Conservation (phyloP, 2,888 invertebrate species). For the Brenthis hecate region DNA sequence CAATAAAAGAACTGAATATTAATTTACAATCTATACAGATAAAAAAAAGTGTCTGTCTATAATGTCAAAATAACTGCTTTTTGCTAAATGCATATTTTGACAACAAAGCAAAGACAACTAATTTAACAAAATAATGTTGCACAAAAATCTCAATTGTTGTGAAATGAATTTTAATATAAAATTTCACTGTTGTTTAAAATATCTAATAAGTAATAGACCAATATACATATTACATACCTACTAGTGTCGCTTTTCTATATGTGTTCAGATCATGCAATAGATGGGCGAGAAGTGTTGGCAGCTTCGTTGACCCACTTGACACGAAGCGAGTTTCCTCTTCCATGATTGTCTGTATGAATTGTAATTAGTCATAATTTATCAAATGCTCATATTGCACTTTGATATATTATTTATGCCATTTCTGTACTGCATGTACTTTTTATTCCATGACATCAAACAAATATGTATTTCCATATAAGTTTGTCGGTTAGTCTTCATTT, state of each 20-base stretch:
- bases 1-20: too few relatives aligned
- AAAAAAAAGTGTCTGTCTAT: too few relatives aligned
- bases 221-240: conserved; percentile 74
- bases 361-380: conserved; percentile 1
- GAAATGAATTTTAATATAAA: background rate
- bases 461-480: conserved; percentile 2
- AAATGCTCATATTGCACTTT: background rate
- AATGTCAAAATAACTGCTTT: too few relatives aligned
- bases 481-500: too few relatives aligned
- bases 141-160: too few relatives aligned
- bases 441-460: background rate
- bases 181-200: background rate
- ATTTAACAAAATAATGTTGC: too few relatives aligned
- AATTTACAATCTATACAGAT: too few relatives aligned
- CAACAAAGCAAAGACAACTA: too few relatives aligned
- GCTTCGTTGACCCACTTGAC: conserved; percentile 87
- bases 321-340: conserved; percentile 94
- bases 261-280: conserved; percentile 92
- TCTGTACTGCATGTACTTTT: background rate
- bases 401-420: background rate
- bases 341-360: conserved; percentile 84
- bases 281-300: conserved; percentile 89
- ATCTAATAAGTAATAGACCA: background rate
- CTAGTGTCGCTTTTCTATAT: conserved; percentile 88
- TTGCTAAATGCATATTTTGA: too few relatives aligned